Evolutionary conservation across 2,113 vertebrate species (phyloP).

Genomic region (Sorex araneus): DNA sequence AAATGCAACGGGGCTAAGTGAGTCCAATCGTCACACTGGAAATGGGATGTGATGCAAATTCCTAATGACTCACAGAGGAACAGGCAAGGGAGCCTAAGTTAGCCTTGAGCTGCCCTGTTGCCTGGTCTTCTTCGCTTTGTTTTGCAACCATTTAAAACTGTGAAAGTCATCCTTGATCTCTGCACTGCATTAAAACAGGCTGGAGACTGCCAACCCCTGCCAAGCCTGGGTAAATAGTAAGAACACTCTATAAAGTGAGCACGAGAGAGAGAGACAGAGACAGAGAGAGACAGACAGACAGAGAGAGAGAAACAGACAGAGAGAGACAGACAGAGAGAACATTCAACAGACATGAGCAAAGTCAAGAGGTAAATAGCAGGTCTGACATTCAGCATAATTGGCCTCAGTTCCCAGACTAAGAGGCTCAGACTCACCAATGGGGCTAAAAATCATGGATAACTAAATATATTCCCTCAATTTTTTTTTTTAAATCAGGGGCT

Average conservation of each 20-base stretch:
- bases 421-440: background rate
- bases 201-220: background rate
- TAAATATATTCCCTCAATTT: conserved; percentile 11
- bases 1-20: background rate
- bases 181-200: background rate
- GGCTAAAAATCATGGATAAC: background rate
- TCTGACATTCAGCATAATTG: background rate
- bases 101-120: background rate
- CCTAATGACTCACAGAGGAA: background rate
- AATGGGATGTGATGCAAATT: background rate
- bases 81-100: background rate
- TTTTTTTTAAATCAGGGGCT: too few relatives aligned
- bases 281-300: too few relatives aligned
- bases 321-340: conserved; percentile 37
- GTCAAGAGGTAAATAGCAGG: background rate
- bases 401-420: background rate
- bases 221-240: background rate
- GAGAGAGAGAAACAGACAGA: too few relatives aligned
- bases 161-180: background rate
- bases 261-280: conserved; percentile 37
- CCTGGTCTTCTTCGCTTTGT: background rate
- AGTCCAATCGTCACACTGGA: conserved; percentile 12
- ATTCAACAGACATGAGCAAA: background rate
- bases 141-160: conserved; percentile 2
- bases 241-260: background rate